These are phyloP conservation scores for Zygogramma bicolorata DNA, from an alignment of 2,888 invertebrate genomes.

Conservation along the genomic window DNA sequence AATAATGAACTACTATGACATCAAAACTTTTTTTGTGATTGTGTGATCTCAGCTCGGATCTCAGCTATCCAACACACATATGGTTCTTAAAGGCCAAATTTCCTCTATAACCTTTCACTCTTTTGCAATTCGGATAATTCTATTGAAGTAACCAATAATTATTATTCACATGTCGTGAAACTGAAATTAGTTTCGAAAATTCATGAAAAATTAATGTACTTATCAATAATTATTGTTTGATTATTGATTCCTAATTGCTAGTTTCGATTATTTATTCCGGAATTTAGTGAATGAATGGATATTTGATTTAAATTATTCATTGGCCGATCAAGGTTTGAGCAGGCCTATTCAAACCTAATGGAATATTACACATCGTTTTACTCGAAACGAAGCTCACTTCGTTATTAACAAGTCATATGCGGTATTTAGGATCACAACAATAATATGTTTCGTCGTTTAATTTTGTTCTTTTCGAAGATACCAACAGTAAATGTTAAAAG, in stretches of 20 bases:
- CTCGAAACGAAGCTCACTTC: no score
- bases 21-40: no score
- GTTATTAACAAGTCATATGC: no score
- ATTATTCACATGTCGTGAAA: neutral
- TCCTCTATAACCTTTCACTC: neutral
- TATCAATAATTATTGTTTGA: neutral
- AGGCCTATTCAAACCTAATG: neutral
- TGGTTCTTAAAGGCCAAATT: no score
- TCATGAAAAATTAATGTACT: neutral
- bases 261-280: neutral
- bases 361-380: no score
- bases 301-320: neutral
- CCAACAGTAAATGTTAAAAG: no score
- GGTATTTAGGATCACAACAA: no score
- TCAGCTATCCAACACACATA: no score
- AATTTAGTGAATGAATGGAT: neutral
- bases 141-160: neutral
- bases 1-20: no score
- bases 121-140: neutral
- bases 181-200: neutral
- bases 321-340: neutral
- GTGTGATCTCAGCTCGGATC: no score
- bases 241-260: neutral
- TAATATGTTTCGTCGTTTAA: no score
- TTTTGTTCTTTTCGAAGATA: no score